Evolutionary conservation across 1,140 invertebrate species (phyloP), one percentile per base, ranked within the genome.

Genomic region (Colletes gigas): DNA sequence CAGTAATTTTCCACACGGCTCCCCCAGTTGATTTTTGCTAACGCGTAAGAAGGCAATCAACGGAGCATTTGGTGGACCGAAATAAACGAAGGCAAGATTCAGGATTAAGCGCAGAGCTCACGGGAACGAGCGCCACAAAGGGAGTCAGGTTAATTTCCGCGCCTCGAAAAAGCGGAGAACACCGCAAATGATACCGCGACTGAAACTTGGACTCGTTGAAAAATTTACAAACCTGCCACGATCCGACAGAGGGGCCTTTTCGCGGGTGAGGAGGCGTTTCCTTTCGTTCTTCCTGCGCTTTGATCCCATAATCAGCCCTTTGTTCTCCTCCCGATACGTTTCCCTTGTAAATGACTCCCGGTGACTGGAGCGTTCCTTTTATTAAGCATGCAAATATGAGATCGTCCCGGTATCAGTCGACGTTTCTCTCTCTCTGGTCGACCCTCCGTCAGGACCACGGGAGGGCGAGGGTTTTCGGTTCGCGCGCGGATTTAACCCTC

Each of bases 221-320:
- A 81, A 74, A 87, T 87, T 83, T 85, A 83, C 72, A 68, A 83
- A 72, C 21, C 69, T 47, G 9, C 44, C 54, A 2, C 30, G 30
- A 30, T 30, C 30, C 30, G 30, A 30, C 30, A 30, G 30, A 30
- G 30, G 30, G 30, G 30, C 30, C 30, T 30, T 30, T 30, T 30
- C 30, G 30, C 30, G 30, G 30, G 30, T 2, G 30, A 30, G 30
- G 30, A 30, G 30, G 30, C 30, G 30, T 30, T 30, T 30, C 30
- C 30, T 30, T 30, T 30, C 30, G 12, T 78, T 41, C 60, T 83
- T 81, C 63, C 78, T 39, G 30, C 50, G 30, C 85, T 86, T 87
- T 86, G 84, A 83, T 85, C 81, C 57, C 57, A 44, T 77, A 87
- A 87, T 87, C 84, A 86, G 69, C 50, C 75, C 73, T 86, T 87